phyloP scores from a whole-genome alignment of 2,797 vertebrate species.

The Nasua narica region DNA sequence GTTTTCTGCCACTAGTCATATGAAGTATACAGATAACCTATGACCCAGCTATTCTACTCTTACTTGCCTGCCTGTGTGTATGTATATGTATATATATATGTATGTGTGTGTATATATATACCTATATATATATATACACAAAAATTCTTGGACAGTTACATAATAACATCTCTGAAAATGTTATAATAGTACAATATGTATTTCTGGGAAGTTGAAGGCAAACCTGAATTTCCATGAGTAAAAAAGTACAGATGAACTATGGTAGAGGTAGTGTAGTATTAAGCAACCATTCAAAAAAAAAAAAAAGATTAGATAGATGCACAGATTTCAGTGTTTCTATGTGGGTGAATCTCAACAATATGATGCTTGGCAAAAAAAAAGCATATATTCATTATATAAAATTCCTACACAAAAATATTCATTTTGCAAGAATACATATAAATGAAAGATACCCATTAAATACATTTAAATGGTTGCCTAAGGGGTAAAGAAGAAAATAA shows the following conservation, averaged over 20 bases:
- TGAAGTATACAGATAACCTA: background rate
- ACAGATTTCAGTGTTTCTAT: background rate
- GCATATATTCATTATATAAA: slow-evolving; percentile 10
- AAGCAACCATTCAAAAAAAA: background rate
- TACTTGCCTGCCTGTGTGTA: too few species aligned
- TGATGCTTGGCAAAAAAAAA: background rate
- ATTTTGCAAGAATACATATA: background rate
- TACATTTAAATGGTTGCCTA: background rate
- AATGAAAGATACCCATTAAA: background rate
- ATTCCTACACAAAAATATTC: slow-evolving; percentile 1
- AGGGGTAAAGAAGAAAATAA: background rate
- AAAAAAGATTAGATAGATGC: background rate
- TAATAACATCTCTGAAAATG: background rate
- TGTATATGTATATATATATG: too few species aligned
- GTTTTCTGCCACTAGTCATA: background rate
- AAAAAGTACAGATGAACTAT: background rate
- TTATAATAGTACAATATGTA: background rate
- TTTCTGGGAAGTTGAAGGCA: background rate
- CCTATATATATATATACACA: background rate
- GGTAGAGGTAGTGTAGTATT: background rate
- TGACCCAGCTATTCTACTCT: background rate
- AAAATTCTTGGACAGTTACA: background rate
- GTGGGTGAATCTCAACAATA: background rate
- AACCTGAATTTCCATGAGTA: background rate
- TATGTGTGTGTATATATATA: background rate